A percentile compares a stretch with the other conserved stretches of the same genome.
phyloP scores from a whole-genome alignment of 2,113 vertebrate species.

The Trachemys scripta region DNA sequence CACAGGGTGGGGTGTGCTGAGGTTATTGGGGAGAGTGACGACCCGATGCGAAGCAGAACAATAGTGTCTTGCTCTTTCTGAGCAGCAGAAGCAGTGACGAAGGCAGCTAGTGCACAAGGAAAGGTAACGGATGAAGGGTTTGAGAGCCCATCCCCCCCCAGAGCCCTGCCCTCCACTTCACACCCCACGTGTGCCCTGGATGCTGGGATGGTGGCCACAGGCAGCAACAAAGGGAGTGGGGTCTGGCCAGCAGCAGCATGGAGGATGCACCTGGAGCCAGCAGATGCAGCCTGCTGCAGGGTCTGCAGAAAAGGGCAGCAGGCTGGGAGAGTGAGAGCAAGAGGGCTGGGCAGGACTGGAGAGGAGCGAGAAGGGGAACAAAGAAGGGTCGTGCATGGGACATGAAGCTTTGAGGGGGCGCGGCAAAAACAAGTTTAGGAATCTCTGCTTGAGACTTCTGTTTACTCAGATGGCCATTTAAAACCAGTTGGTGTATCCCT shows the following conservation, averaged over 20 bases:
- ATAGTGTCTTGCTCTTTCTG: background rate
- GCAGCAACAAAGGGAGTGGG: background rate
- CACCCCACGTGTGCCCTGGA: background rate
- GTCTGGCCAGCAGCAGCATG: background rate
- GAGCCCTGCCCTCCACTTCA: background rate
- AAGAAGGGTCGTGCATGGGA: too few species aligned
- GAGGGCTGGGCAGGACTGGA: too few species aligned
- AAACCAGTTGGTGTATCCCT: background rate
- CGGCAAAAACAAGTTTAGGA: background rate
- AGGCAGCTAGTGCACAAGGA: background rate
- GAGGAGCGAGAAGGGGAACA: background rate
- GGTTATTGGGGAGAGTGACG: background rate
- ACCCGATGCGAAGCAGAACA: background rate
- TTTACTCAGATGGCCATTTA: background rate
- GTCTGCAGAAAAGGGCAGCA: too few species aligned
- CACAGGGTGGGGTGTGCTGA: background rate
- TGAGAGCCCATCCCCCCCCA: background rate
- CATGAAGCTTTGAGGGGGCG: too few species aligned
- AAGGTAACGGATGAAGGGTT: background rate
- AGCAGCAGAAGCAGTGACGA: background rate
- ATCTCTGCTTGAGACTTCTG: background rate
- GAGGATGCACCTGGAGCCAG: background rate
- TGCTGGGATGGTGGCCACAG: background rate
- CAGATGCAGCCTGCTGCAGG: background rate
- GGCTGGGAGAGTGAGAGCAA: background rate